phyloP scores from a whole-genome alignment of 2,888 invertebrate species.

The Chirona hameri region DNA sequence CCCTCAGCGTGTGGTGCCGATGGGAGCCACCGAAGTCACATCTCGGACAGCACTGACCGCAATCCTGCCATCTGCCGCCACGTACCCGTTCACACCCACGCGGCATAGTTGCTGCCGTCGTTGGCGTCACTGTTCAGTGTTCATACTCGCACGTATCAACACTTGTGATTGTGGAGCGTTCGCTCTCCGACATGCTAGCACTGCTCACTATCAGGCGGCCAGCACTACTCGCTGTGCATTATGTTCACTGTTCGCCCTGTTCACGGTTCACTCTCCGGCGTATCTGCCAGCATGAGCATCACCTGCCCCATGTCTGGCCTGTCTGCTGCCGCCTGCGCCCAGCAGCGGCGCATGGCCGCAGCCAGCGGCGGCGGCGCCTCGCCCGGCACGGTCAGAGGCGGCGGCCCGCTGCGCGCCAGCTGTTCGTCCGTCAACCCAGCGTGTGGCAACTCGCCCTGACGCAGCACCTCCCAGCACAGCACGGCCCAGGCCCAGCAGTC shows the following conservation, averaged over 20 bases:
- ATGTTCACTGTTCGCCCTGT: neutral
- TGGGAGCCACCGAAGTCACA: too few relatives aligned
- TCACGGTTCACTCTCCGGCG: neutral
- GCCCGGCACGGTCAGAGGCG: neutral
- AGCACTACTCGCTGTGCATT: too few relatives aligned
- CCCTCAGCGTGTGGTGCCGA: too few relatives aligned
- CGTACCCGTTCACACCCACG: too few relatives aligned
- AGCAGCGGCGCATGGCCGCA: neutral
- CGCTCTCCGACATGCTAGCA: too few relatives aligned
- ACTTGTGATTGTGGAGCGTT: too few relatives aligned
- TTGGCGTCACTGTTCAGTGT: too few relatives aligned
- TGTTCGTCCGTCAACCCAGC: constrained; percentile 71
- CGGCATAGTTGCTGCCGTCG: too few relatives aligned
- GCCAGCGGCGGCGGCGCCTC: neutral
- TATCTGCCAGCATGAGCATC: neutral
- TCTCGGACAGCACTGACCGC: too few relatives aligned
- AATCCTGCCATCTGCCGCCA: too few relatives aligned
- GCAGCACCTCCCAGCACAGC: constrained; percentile 84
- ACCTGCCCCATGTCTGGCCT: neutral
- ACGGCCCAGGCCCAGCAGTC: constrained; percentile 90
- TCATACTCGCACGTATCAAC: too few relatives aligned
- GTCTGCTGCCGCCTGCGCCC: neutral
- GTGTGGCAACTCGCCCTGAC: constrained; percentile 72
- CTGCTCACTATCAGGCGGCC: too few relatives aligned
- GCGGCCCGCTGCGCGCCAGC: constrained; percentile 47